Evolutionary conservation across 2,797 vertebrate genomes (phyloP).

Genomic region (Enoplosus armatus): DNA sequence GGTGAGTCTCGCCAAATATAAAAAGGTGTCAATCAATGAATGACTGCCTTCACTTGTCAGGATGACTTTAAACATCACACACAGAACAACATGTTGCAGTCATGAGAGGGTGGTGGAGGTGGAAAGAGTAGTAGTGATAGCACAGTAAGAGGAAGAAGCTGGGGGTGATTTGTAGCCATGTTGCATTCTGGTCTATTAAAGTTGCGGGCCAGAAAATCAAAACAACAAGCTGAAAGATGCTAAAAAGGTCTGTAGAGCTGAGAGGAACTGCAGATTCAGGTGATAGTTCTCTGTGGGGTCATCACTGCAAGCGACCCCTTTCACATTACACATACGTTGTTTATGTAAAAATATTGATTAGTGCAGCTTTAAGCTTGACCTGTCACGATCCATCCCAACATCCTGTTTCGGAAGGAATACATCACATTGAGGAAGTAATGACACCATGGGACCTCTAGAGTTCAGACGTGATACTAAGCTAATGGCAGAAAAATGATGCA

Average conservation of each 20-base stretch:
- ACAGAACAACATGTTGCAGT: background rate
- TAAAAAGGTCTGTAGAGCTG: background rate
- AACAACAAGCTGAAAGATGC: background rate
- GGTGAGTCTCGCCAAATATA: conserved; percentile 52
- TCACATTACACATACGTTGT: background rate
- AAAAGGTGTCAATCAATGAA: background rate
- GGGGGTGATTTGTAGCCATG: background rate
- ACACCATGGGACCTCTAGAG: background rate
- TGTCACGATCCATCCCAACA: background rate
- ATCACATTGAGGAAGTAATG: background rate
- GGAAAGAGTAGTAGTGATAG: background rate
- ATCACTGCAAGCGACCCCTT: too few species aligned
- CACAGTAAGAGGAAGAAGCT: background rate
- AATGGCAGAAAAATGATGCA: background rate
- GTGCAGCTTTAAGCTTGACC: background rate
- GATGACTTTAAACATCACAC: background rate
- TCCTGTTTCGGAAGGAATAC: background rate
- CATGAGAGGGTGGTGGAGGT: background rate
- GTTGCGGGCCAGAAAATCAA: background rate
- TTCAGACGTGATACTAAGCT: background rate
- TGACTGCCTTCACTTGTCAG: background rate
- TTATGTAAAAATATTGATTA: background rate
- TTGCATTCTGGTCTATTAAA: background rate
- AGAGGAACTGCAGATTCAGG: background rate
- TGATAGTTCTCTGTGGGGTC: background rate